Evolutionary conservation across 2,797 vertebrate species (phyloP), one percentile per base, ranked within the genome.

Genomic region (Leptodactylus fallax): DNA sequence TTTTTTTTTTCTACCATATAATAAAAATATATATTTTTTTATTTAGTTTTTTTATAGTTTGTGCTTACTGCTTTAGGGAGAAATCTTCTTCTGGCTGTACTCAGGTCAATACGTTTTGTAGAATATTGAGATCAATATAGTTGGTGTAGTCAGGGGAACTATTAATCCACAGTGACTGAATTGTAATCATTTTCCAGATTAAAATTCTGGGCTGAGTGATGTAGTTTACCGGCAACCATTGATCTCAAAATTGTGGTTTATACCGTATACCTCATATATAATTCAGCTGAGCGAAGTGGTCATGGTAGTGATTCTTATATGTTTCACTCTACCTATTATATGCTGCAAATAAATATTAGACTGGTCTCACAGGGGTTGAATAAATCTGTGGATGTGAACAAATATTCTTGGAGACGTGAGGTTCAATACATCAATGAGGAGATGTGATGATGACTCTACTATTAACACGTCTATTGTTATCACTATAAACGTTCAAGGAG

Each of bases 151-250:
- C 36, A 63, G 79, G 23, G 12, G 58, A 61, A 47, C 58, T 23
- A 45, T 49, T 47, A 81, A 47, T 81, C 58, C 58, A 63, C 56
- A 80, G 60, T 3, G 27, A 1, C 27, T 61, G 58, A 47, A 80
- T 23, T 60, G 56, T 80, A 61, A 80, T 47, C 45, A 60, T 80
- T 47, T 61, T 63, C 58, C 36, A 63, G 47, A 80, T 80, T 21
- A 19, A 80, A 58, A 63, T 36, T 45, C 23, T n/a, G 27, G 17
- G 11, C 47, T 21, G 19, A 49, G 17, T 47, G 21, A 80, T 80
- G 17, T n/a, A 3, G 9, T 45, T 58, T 58, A 36, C 27, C 36
- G 25, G 55, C 53, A 79, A 79, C 58, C 25, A 79, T 36, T 58
- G 53, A 79, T 79, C 47, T 60, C 45, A 58, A 60, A 47, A 80